Evolutionary conservation across 2,797 vertebrate genomes (phyloP), one percentile per base, ranked within the genome.

Genomic region (Pogonophryne albipinna): DNA sequence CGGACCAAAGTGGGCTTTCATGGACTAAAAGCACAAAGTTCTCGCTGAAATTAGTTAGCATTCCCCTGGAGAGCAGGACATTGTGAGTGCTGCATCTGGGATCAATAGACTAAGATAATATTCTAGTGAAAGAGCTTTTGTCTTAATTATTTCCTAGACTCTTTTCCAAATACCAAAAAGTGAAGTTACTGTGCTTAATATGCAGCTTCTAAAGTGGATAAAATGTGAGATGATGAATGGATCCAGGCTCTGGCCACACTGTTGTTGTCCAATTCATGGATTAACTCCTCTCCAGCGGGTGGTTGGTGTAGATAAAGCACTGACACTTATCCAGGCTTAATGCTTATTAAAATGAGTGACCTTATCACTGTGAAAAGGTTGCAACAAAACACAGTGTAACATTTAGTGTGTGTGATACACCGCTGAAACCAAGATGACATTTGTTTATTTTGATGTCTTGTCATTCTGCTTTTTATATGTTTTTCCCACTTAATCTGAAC

Each of bases 301-400:
- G 73, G n/a, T 73, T 41, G 42, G 55, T 81, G 79, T 77, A 70
- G 63, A 79, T 79, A 62, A 89, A 56, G 58, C 64, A 53, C 82
- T 71, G 84, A 88, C 79, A 90, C 90, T 92, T 89, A 94, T 92
- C 93, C 92, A 79, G 80, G 83, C 82, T 89, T 94, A 93, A 87
- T 86, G 86, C 88, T 91, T 90, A 91, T 92, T 91, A 93, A 85
- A 90, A 73, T 70, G 55, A 83, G 79, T 80, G 85, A 93, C 94
- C 92, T 93, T 92, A 91, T 86, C 83, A 86, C 34, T 44, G 72
- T 77, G 79, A 66, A 84, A 84, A 86, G 90, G 86, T 85, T 84
- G 70, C 72, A 64, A 69, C 41, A 73, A 74, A 74, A 80, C 52
- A 68, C 16, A 64, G 20, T 69, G 13, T 51, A 44, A 71, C 46